phyloP scores from a whole-genome alignment of 1,140 invertebrate genomes.

The Diploscapter pachys region DNA sequence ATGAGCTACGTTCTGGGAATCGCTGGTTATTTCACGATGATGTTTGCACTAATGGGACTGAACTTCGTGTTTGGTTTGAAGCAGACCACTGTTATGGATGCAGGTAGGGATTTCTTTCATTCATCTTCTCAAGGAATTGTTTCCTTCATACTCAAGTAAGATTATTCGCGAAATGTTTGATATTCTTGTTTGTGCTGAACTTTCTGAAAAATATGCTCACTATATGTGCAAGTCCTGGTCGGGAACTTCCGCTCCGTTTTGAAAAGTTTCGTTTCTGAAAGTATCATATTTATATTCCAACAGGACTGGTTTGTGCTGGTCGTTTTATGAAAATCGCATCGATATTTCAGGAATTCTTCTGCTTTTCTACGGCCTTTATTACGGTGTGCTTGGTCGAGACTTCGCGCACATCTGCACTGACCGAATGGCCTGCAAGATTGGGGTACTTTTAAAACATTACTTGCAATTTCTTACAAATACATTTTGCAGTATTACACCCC shows the following conservation, averaged over 20 bases:
- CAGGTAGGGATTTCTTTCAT: slow-evolving; percentile 62
- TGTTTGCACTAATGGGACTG: slow-evolving; percentile 86
- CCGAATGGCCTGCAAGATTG: slow-evolving; percentile 73
- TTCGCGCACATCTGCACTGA: slow-evolving; percentile 95
- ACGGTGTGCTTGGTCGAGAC: slow-evolving; percentile 93
- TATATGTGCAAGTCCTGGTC: too few species aligned
- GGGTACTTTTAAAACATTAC: slow-evolving; percentile 36
- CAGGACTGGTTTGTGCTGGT: background rate
- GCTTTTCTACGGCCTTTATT: slow-evolving; percentile 96
- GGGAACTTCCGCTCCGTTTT: too few species aligned
- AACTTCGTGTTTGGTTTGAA: slow-evolving; percentile 82
- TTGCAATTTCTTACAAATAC: background rate
- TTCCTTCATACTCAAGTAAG: background rate
- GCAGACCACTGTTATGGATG: slow-evolving; percentile 84
- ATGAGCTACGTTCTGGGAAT: slow-evolving; percentile 86
- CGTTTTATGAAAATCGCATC: background rate
- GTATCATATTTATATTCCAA: background rate
- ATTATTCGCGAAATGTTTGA: background rate
- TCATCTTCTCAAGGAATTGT: background rate
- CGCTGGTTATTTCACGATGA: slow-evolving; percentile 85
- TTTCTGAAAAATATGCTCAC: too few species aligned
- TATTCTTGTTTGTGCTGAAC: background rate
- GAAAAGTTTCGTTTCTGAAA: background rate
- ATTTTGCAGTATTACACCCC: slow-evolving; percentile 79
- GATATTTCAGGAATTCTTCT: slow-evolving; percentile 67